phyloP scores from a whole-genome alignment of 2,113 vertebrate species.

The Aythya baeri region DNA sequence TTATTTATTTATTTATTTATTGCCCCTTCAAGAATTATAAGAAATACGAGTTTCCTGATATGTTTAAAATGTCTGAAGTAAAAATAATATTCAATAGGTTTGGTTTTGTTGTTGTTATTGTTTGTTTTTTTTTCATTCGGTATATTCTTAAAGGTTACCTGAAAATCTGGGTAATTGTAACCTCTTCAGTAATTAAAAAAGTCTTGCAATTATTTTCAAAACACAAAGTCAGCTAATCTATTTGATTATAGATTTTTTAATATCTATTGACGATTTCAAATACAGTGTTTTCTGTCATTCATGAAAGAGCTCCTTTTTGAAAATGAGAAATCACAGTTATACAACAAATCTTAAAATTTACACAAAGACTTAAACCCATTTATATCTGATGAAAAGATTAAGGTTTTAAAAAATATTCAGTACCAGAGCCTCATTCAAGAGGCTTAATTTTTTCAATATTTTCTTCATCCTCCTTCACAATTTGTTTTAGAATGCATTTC shows the following conservation, averaged over 20 bases:
- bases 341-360: neutral
- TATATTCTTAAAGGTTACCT: neutral
- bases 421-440: neutral
- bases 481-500: neutral
- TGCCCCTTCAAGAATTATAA: neutral
- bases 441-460: conserved; percentile 37
- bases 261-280: neutral
- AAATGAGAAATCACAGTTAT: conserved; percentile 4
- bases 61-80: neutral
- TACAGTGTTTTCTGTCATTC: neutral
- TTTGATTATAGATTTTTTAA: neutral
- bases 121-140: neutral
- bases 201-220: neutral
- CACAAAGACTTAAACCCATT: neutral
- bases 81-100: neutral
- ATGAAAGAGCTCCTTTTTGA: neutral
- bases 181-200: neutral
- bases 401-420: neutral
- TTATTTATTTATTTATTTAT: neutral
- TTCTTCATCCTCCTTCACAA: neutral
- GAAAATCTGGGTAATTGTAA: neutral
- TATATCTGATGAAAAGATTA: neutral
- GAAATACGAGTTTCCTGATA: neutral
- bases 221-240: neutral
- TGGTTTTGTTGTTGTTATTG: too few species aligned